A percentile compares a stretch with the other conserved stretches of the same genome.
These are phyloP conservation scores for Xenus cinereus DNA, from an alignment of 2,113 vertebrate species.

Conservation along the genomic window DNA sequence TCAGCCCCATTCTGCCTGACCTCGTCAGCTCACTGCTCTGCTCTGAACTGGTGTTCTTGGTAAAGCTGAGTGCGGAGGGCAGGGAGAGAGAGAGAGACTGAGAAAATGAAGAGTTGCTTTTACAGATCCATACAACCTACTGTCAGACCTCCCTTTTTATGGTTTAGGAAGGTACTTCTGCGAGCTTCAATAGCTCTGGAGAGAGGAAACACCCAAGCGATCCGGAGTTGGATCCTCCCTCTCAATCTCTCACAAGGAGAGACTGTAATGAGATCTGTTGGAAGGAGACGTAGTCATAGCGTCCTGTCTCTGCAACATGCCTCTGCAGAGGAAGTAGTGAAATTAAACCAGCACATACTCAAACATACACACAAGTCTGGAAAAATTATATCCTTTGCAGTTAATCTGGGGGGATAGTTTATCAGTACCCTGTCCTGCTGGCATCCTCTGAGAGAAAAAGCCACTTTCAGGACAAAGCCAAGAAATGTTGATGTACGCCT, in stretches of 20 bases:
- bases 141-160: neutral
- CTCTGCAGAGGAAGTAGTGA: neutral
- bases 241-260: neutral
- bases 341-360: fast-evolving
- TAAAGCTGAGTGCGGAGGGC: neutral
- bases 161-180: neutral
- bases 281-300: neutral
- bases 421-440: neutral
- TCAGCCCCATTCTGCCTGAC: neutral
- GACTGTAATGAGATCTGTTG: neutral
- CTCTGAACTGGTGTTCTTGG: neutral
- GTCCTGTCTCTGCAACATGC: fast-evolving
- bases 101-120: neutral
- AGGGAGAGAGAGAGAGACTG: neutral
- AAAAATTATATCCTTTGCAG: neutral
- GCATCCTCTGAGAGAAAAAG: neutral
- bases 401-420: neutral
- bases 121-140: neutral
- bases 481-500: neutral
- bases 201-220: neutral
- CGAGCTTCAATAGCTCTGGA: neutral
- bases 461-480: neutral
- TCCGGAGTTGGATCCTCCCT: neutral
- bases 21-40: neutral
- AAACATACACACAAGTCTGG: neutral